phyloP scores from a whole-genome alignment of 2,888 invertebrate genomes.

The Ophion obscuratus region DNA sequence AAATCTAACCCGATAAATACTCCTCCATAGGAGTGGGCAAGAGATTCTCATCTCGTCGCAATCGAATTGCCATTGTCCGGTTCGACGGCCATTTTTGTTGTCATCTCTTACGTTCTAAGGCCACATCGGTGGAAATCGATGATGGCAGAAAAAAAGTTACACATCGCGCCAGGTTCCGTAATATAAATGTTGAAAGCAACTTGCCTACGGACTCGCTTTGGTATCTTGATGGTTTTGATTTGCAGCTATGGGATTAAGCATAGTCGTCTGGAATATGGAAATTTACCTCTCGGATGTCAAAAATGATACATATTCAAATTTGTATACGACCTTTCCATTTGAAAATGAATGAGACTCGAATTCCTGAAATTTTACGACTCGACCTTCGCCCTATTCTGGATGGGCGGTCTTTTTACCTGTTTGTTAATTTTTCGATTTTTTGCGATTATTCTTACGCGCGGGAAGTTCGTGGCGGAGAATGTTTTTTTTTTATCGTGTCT shows the following conservation, averaged over 20 bases:
- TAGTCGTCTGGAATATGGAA: constrained; percentile 6
- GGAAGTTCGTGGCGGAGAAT: neutral
- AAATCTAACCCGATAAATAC: neutral
- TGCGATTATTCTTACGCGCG: neutral
- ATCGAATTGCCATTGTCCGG: constrained; percentile 24
- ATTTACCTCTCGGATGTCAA: neutral
- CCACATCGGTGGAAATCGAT: too few relatives aligned
- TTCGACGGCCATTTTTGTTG: neutral
- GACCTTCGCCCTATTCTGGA: constrained; percentile 7
- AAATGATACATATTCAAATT: neutral
- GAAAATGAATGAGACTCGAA: neutral
- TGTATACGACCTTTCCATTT: constrained; percentile 11
- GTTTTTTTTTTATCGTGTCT: neutral
- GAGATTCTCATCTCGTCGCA: constrained; percentile 27
- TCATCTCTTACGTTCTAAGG: neutral
- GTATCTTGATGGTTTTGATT: neutral
- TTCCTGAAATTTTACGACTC: neutral
- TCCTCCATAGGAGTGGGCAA: neutral
- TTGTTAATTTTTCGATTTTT: constrained; percentile 8
- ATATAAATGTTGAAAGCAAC: too few relatives aligned
- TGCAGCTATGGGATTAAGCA: neutral
- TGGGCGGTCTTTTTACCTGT: neutral
- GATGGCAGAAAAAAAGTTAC: too few relatives aligned
- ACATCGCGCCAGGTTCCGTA: too few relatives aligned
- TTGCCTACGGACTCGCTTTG: too few relatives aligned